Percentiles rank a stretch among this genome's conserved stretches.
Evolutionary conservation across 2,797 vertebrate species (phyloP).

Genomic region (Lateolabrax maculatus): DNA sequence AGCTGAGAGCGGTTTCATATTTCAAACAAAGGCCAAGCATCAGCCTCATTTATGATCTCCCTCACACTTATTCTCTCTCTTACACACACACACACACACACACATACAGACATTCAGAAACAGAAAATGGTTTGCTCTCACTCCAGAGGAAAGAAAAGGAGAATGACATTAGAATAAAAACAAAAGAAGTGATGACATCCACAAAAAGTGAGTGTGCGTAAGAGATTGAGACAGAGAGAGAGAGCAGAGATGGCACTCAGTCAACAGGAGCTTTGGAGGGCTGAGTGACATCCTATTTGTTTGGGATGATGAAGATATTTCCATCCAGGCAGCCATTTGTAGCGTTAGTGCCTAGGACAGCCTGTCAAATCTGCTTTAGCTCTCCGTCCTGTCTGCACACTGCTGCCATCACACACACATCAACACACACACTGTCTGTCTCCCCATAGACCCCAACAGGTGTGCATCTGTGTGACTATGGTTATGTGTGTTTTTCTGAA

Average conservation of each 20-base stretch:
- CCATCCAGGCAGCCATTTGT: slow-evolving; percentile 76
- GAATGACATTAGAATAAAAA: slow-evolving; percentile 36
- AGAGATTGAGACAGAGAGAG: slow-evolving; percentile 10
- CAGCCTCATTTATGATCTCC: slow-evolving; percentile 67
- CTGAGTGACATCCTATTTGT: slow-evolving; percentile 76
- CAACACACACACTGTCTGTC: slow-evolving; percentile 44
- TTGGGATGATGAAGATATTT: slow-evolving; percentile 82
- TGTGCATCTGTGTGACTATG: slow-evolving; percentile 44
- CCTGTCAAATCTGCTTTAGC: slow-evolving; percentile 78
- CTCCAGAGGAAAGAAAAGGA: slow-evolving; percentile 17
- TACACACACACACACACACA: slow-evolving; percentile 17
- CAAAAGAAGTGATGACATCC: slow-evolving; percentile 39
- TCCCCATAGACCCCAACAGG: slow-evolving; percentile 67
- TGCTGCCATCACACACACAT: slow-evolving; percentile 49
- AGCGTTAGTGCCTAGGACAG: slow-evolving; percentile 72
- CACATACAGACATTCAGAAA: neutral
- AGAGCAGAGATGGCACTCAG: slow-evolving; percentile 47
- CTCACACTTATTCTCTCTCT: slow-evolving; percentile 32
- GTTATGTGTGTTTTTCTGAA: slow-evolving; percentile 30
- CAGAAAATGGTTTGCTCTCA: slow-evolving; percentile 26
- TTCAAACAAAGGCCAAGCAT: slow-evolving; percentile 81
- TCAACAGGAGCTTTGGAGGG: slow-evolving; percentile 53
- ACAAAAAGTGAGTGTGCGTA: slow-evolving; percentile 1
- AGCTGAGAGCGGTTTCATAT: slow-evolving; percentile 81
- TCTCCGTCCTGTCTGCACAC: slow-evolving; percentile 62